Base-by-base conservation (phyloP, 2,888 invertebrate species). In the Mechanitis mazaeus region DNA sequence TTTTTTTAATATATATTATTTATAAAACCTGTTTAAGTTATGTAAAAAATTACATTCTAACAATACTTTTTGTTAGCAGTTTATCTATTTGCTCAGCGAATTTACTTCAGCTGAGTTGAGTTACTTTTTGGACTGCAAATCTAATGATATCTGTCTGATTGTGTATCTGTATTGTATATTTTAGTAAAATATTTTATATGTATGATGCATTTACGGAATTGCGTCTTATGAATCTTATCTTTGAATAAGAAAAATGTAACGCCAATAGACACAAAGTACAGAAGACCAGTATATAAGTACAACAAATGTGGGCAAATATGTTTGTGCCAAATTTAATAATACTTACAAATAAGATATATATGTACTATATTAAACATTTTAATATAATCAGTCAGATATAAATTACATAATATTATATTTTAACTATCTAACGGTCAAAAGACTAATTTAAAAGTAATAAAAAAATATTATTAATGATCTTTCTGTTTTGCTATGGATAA, bases 181-280 rank as follows among this genome's bases (percentile, higher is more conserved):
- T 7, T 7, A 9, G 42, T 20, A 7, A 42, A 42, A 42, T 9
- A 42, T 42, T 42, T 42, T 42, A 11, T 50, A 31, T 31, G 50
- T 50, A 31, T n/a, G 11, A 3, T 50, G 50, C 50, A 31, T 50
- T 50, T 50, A n/a, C n/a, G 31, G 6, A 9, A 50, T 31, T 50
- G 31, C 50, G 50, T 47, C 47, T 12, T n/a, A 47, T 47, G 12
- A 47, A 50, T 50, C 31, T 50, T 50, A 50, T 50, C 50, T 50
- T 50, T 47, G 28, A 3, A 31, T 31, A 50, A 50, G 2, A 5
- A 42, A 42, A 9, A 50, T 2, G 31, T 50, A 50, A 50, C n/a
- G 9, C 31, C 28, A 50, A 9, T 50, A 50, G 28, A 5, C 9
- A 50, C 20, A 6, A 50, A 31, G 28, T 31, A 31, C 31, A 31